Conservation (phyloP, 2,888 invertebrate species). For the Dusona sp. region DNA sequence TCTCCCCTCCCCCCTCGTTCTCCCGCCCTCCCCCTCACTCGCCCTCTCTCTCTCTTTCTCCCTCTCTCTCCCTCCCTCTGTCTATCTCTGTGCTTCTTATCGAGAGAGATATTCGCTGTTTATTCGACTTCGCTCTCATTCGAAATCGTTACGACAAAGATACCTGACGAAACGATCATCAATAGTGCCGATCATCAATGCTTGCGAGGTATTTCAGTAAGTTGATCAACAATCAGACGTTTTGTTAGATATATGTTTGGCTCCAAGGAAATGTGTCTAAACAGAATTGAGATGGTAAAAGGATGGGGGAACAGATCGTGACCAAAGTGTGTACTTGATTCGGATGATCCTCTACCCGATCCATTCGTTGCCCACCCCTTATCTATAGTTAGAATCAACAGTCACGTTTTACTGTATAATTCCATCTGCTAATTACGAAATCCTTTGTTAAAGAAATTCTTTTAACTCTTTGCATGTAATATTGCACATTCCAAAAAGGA, state of each 20-base stretch:
- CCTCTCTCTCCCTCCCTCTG: too few species aligned
- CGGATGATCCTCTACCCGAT: background rate
- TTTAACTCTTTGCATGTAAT: background rate
- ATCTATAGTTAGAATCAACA: background rate
- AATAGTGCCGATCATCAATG: background rate
- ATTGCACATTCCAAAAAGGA: background rate
- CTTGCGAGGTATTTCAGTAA: conserved; percentile 7
- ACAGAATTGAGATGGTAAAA: conserved; percentile 12
- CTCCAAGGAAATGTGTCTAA: background rate
- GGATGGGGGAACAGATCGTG: conserved; percentile 2
- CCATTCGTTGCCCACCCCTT: background rate
- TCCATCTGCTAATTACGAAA: background rate
- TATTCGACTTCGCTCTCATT: conserved; percentile 7
- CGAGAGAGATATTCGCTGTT: conserved; percentile 16
- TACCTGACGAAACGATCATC: conserved; percentile 12
- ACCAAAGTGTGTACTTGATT: conserved; percentile 3
- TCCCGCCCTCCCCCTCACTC: too few species aligned
- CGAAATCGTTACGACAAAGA: background rate
- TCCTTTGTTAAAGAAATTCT: background rate
- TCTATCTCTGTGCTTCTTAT: background rate
- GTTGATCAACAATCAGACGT: conserved; percentile 37
- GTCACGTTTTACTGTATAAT: conserved; percentile 17
- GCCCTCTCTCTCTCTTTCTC: too few species aligned
- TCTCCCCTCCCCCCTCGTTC: too few species aligned
- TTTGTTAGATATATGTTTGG: background rate